Conservation (phyloP, 2,113 vertebrate species). For the Cnemophilus loriae region DNA sequence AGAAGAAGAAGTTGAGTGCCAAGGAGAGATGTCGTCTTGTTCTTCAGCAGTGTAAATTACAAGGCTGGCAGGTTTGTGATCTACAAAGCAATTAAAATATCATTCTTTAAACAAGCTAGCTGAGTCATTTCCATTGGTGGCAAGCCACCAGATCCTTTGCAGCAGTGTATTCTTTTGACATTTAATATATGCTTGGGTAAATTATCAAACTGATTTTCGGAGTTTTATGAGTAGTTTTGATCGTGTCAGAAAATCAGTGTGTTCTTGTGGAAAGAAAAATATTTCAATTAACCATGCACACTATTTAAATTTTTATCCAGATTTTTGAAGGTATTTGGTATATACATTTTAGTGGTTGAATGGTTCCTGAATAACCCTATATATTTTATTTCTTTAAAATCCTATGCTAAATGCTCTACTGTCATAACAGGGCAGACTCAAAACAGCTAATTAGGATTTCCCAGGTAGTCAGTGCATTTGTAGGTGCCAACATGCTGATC, state of each 20-base stretch:
- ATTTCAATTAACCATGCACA: background rate
- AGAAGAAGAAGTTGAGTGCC: slow-evolving; percentile 74
- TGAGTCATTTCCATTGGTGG: slow-evolving; percentile 28
- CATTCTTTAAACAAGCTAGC: slow-evolving; percentile 13
- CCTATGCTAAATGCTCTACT: background rate
- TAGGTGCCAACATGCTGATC: background rate
- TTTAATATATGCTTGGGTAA: background rate
- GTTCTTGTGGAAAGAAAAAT: background rate
- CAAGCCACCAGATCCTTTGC: background rate
- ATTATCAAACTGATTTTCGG: background rate
- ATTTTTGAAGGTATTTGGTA: background rate
- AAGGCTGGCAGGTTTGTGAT: slow-evolving; percentile 92
- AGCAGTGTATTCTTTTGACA: background rate
- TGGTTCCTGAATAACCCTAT: background rate
- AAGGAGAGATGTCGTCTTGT: slow-evolving; percentile 83
- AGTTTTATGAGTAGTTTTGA: background rate
- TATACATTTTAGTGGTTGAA: background rate
- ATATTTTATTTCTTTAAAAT: background rate
- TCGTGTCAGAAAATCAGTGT: background rate
- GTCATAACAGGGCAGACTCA: background rate
- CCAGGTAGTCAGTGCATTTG: background rate
- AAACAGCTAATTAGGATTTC: background rate
- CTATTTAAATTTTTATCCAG: background rate
- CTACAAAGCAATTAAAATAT: slow-evolving; percentile 7
- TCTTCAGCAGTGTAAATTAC: slow-evolving; percentile 85